Base-by-base conservation (phyloP, 2,113 vertebrate species). In the Lonchura striata region DNA sequence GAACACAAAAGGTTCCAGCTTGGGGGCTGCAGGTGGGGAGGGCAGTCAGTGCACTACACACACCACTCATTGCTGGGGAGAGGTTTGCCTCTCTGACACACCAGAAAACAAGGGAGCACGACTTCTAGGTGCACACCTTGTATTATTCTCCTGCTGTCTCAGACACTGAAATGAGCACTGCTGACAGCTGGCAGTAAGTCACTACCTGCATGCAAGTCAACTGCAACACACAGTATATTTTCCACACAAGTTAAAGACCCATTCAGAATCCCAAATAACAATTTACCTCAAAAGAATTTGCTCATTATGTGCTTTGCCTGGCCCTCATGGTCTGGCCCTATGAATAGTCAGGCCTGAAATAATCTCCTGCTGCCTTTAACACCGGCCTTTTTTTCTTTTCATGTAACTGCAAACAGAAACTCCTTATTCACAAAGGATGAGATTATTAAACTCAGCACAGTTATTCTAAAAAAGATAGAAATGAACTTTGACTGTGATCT, bases 341-440 rank as follows among this genome's bases (percentile, higher is more conserved):
- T 96, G 92, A 95, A 77, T 94, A 92, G 90, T 82, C 59, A 97
- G 95, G 89, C 86, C 80, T 91, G 79, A 96, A 97, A 97, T 96
- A 94, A 97, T 96, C 96, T 97, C 95, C 97, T 84, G 92, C 93
- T 93, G 94, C 91, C 87, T 86, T 49, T 90, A 97, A 94, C 88
- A 92, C 22, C 94, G 84, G 64, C 53, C 89, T 93, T 95, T 97
- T 96, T 83, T 92, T 75, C 95, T 96, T 94, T 95, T 97, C 90
- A 92, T 93, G 80, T 82, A 82, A 95, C 72, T 96, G 93, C 95
- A 97, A 97, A 97, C 94, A 97, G 97, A 95, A 97, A 95, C 86
- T 97, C 75, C 87, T 95, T 95, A 97, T 97, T 97, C 95, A 96
- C 94, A 97, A 97, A 95, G 69, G 91, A 94, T 96, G 94, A 96